phyloP scores from a whole-genome alignment of 2,797 vertebrate genomes.

The Trematocara caparti region DNA sequence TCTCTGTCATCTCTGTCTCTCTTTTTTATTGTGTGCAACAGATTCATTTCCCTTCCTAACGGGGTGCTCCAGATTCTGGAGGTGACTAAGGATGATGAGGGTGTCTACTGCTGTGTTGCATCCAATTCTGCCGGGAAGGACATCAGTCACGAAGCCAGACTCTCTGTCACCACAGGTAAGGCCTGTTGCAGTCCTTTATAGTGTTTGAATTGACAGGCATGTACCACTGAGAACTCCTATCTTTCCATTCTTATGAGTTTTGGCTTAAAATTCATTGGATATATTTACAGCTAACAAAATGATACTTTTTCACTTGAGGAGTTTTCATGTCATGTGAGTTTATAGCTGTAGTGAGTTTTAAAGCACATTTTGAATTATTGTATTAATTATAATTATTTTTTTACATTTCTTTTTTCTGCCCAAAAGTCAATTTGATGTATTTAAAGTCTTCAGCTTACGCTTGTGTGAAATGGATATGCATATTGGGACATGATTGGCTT shows the following conservation, averaged over 20 bases:
- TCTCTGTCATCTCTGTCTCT: neutral
- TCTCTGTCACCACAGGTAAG: slow-evolving; percentile 80
- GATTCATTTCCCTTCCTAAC: slow-evolving; percentile 90
- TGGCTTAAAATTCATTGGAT: neutral
- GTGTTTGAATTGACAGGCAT: neutral
- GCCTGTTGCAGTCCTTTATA: neutral
- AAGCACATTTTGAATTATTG: neutral
- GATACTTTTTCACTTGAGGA: neutral
- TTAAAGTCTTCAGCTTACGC: neutral
- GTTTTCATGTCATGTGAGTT: neutral
- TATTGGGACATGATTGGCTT: neutral
- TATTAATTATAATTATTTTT: neutral
- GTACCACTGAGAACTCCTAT: neutral
- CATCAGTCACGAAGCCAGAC: slow-evolving; percentile 83
- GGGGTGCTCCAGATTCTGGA: slow-evolving; percentile 93
- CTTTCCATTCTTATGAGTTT: neutral
- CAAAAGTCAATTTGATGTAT: neutral
- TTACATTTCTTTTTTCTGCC: neutral
- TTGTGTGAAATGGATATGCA: neutral
- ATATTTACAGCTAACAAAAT: neutral
- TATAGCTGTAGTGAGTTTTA: neutral
- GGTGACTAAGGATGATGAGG: slow-evolving; percentile 82
- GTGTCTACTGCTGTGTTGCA: slow-evolving; percentile 86
- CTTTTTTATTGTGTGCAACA: slow-evolving; percentile 44
- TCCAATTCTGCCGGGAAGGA: slow-evolving; percentile 80